Evolutionary conservation across 2,797 vertebrate species (phyloP).

Genomic region (Meda fulgida): DNA sequence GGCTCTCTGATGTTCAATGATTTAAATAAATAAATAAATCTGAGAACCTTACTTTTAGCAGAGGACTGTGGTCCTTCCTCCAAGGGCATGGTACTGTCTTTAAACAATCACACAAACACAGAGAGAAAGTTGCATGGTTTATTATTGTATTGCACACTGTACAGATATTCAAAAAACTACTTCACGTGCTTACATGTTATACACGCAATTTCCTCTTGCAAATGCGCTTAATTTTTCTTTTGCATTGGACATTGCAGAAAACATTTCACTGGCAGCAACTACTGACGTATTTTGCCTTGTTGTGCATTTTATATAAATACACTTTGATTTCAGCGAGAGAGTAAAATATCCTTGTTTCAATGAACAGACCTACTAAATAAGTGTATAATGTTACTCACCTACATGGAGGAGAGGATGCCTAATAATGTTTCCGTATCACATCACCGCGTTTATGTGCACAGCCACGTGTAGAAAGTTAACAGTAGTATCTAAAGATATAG

Average conservation of each 20-base stretch:
- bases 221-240: neutral
- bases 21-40: neutral
- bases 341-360: neutral
- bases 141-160: neutral
- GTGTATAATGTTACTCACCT: conserved; percentile 25
- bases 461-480: conserved; percentile 15
- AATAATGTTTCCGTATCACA: conserved; percentile 45
- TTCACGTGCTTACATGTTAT: neutral
- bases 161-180: neutral
- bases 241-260: neutral
- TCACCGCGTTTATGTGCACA: conserved; percentile 35
- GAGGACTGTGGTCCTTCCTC: conserved; percentile 75
- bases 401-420: conserved; percentile 47
- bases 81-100: conserved; percentile 69
- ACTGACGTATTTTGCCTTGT: neutral
- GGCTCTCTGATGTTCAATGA: neutral
- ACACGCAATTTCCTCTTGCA: neutral
- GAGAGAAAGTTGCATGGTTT: neutral
- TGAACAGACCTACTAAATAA: neutral
- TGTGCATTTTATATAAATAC: neutral
- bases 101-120: conserved; percentile 16
- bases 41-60: conserved; percentile 72
- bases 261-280: neutral
- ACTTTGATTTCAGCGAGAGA: neutral
- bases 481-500: conserved; percentile 18